A percentile compares a stretch with the other conserved stretches of the same genome.
Evolutionary conservation across 2,797 vertebrate species (phyloP).

Genomic region (Arctocebus calabarensis): DNA sequence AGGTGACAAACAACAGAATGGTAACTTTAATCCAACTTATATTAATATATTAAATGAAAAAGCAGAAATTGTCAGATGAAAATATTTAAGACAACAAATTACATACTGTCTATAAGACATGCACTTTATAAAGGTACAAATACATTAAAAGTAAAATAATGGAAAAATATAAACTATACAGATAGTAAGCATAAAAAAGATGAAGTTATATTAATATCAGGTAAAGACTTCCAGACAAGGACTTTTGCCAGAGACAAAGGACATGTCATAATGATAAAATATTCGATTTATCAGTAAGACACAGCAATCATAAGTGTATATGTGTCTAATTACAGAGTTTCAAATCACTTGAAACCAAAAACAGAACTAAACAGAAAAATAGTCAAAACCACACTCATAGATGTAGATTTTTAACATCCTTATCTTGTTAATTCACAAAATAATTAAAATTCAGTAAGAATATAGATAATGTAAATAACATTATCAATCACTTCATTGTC

Average conservation of each 20-base stretch:
- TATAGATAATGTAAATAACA: not conserved
- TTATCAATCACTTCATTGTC: not conserved
- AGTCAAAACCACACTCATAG: not conserved
- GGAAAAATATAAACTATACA: conserved; percentile 12
- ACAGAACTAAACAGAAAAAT: not conserved
- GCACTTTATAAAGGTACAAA: not conserved
- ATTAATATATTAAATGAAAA: not conserved
- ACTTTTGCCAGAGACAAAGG: not conserved
- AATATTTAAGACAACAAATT: not conserved
- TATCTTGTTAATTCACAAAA: not conserved
- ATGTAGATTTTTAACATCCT: not conserved
- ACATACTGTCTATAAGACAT: not conserved
- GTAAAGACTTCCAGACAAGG: not conserved
- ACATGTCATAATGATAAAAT: not conserved
- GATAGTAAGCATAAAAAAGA: conserved; percentile 24
- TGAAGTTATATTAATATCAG: not conserved
- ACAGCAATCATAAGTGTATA: not conserved
- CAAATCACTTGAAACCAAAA: conserved; percentile 46
- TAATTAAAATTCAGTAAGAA: not conserved
- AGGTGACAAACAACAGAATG: not conserved
- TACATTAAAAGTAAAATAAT: not conserved
- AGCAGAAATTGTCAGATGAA: not conserved
- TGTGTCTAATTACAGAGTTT: conserved; percentile 1
- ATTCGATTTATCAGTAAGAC: not conserved
- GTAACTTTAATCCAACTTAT: not conserved